phyloP scores from a whole-genome alignment of 1,140 invertebrate genomes.

The Eriosoma lanigerum region DNA sequence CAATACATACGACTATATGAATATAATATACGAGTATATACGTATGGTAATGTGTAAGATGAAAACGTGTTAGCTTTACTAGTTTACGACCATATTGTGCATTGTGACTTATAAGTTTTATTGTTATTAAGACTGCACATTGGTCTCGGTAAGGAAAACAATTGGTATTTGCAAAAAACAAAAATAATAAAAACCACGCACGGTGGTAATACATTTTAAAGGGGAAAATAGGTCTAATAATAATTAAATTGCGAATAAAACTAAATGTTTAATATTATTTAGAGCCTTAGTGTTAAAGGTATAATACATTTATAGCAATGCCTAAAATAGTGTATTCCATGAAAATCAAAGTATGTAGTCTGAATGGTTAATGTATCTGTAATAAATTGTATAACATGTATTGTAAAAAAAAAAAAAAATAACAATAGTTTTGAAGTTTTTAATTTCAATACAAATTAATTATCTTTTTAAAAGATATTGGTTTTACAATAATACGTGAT shows the following conservation, averaged over 20 bases:
- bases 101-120: slow-evolving; percentile 20
- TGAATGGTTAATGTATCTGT: no score
- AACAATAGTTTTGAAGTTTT: no score
- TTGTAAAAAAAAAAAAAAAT: no score
- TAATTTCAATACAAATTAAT: no score
- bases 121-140: not conserved
- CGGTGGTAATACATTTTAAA: not conserved
- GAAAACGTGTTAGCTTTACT: slow-evolving; percentile 3
- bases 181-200: not conserved
- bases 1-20: not conserved
- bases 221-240: not conserved
- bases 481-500: no score
- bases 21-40: not conserved
- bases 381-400: no score
- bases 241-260: not conserved
- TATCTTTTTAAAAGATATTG: no score
- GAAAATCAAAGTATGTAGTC: no score
- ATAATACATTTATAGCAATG: no score
- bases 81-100: not conserved
- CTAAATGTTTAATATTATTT: no score
- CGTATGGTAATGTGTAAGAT: not conserved
- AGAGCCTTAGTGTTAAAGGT: no score
- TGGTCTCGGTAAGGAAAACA: not conserved
- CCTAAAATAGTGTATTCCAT: no score
- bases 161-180: not conserved